Evolutionary conservation across 2,797 vertebrate species (phyloP), one percentile per base, ranked within the genome.

Genomic region (Amblyopsis hoosieri): DNA sequence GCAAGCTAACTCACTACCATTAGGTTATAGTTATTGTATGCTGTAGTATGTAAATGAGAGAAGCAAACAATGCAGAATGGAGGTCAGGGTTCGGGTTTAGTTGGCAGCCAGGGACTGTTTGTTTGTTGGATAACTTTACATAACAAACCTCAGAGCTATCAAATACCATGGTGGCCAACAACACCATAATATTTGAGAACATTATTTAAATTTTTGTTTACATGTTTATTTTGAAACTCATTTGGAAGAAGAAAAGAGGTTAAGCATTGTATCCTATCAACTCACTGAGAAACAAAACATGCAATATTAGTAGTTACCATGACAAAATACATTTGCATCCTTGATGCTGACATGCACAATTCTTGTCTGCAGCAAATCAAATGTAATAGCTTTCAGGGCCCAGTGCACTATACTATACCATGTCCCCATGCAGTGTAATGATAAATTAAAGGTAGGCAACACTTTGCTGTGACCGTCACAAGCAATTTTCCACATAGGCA

Each of bases 401-500:
- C 66, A 57, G 37, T 64, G 57, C 62, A 57, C 9, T 50, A 62
- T 52, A 15, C 54, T 53, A 55, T 33, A 49, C 23, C 56, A 70
- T 33, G 29, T 69, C 1, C 55, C 66, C 64, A 75, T 74, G 69
- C 67, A 75, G 31, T 59, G n/a, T 60, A 53, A 17, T 15, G 23
- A 42, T 45, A 11, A 6, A 19, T 4, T 19, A 54, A 10, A 45
- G 50, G 29, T 23, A 7, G 61, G 57, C 45, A 42, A 57, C 46
- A 56, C 57, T 64, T 57, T 45, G 29, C 52, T 62, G 50, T 50
- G 62, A 17, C 54, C 19, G 47, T 55, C 29, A 45, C 45, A 6
- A 12, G 23, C 2, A 8, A 46, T 66, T 67, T 73, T 68, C 50
- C 46, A 54, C 59, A 45, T 68, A 67, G 51, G 67, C 62, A 68